Evolutionary conservation across 1,140 invertebrate genomes (phyloP).

Genomic region (Drosophila parvula): DNA sequence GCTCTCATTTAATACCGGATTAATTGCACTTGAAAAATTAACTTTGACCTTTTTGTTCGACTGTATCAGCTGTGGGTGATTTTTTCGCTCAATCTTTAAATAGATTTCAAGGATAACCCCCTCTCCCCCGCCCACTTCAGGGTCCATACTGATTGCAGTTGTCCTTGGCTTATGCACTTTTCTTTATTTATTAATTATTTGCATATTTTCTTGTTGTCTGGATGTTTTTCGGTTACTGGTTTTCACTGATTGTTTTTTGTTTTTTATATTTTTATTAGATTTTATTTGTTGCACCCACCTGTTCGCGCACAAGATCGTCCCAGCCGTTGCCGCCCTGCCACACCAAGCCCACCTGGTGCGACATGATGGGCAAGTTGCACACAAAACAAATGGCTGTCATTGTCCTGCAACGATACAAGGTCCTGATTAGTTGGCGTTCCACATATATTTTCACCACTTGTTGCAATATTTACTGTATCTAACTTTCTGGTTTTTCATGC

Average conservation of each 20-base stretch:
- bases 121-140: no score
- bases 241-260: background rate
- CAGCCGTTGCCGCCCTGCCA: conserved; percentile 97
- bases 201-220: background rate
- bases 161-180: background rate
- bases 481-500: conserved; percentile 1
- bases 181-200: background rate
- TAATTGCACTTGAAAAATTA: background rate
- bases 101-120: background rate
- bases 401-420: conserved; percentile 87
- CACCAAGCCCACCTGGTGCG: conserved; percentile 95
- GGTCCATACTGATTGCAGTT: background rate
- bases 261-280: background rate
- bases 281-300: conserved; percentile 76
- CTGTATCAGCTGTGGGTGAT: background rate
- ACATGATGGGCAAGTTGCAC: conserved; percentile 96
- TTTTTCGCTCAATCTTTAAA: background rate
- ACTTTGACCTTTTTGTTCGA: background rate
- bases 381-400: conserved; percentile 97
- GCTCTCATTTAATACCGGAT: no score
- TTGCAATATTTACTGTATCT: background rate
- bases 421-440: background rate
- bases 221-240: background rate
- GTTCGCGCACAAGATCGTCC: conserved; percentile 94
- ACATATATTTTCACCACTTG: no score